phyloP scores from a whole-genome alignment of 2,113 vertebrate genomes.

The Apus apus region DNA sequence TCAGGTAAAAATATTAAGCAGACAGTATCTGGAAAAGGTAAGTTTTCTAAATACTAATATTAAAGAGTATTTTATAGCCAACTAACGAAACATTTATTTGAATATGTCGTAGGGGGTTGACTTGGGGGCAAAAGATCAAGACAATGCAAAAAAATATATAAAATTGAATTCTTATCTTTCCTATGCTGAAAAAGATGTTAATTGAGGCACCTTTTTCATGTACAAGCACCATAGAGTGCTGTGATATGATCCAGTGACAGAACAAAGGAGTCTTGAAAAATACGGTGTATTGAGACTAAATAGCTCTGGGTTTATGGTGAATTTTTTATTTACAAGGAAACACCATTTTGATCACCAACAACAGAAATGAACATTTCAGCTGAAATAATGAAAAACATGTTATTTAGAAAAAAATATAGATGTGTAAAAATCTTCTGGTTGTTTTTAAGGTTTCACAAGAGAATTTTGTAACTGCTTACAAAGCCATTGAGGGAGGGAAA shows the following conservation, averaged over 20 bases:
- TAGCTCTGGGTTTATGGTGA: background rate
- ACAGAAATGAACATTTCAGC: background rate
- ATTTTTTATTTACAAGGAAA: background rate
- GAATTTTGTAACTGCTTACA: background rate
- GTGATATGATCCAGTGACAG: background rate
- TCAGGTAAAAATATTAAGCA: background rate
- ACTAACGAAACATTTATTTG: background rate
- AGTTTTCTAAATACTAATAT: background rate
- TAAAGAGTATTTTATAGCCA: background rate
- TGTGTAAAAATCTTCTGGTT: background rate
- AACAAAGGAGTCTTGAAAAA: background rate
- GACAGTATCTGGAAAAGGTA: background rate
- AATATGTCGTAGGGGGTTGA: background rate
- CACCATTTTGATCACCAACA: background rate
- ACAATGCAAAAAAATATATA: background rate
- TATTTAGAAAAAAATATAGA: background rate
- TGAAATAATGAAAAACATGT: background rate
- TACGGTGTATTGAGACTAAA: background rate
- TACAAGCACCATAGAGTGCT: background rate
- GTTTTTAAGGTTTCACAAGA: background rate
- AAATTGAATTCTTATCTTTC: background rate
- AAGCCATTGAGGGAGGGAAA: background rate
- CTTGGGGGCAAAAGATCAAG: background rate
- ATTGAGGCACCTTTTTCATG: background rate
- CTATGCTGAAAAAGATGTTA: background rate